A percentile compares a stretch with the other conserved stretches of the same genome.
Conservation (phyloP, 2,888 invertebrate species). For the Tipula unca region DNA sequence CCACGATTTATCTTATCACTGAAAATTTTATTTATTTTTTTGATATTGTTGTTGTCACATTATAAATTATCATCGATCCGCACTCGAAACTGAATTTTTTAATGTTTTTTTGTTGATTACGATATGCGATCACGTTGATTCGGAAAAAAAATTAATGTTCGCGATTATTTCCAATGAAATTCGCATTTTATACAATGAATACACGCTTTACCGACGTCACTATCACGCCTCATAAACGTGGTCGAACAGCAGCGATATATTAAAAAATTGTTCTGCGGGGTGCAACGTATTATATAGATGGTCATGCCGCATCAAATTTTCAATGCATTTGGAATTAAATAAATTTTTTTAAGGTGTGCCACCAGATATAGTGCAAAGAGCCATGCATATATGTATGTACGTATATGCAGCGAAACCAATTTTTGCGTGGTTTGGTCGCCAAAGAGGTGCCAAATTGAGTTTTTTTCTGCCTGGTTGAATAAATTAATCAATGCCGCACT, state of each 20-base stretch:
- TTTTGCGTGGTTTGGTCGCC: not conserved
- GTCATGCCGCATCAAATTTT: too few relatives aligned
- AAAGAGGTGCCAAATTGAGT: not conserved
- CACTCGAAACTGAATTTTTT: not conserved
- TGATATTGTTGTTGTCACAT: not conserved
- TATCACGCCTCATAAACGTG: not conserved
- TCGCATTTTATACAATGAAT: not conserved
- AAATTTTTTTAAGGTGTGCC: too few relatives aligned
- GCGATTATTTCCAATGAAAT: not conserved
- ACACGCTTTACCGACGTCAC: not conserved
- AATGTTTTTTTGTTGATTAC: not conserved
- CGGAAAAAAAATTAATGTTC: not conserved
- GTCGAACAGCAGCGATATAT: not conserved
- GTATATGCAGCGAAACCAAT: too few relatives aligned
- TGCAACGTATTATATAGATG: too few relatives aligned
- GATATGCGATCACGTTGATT: not conserved
- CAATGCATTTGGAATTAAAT: too few relatives aligned
- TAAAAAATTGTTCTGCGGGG: too few relatives aligned
- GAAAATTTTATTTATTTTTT: not conserved
- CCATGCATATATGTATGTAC: too few relatives aligned
- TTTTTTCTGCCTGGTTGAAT: not conserved
- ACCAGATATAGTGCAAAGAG: too few relatives aligned
- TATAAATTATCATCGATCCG: not conserved
- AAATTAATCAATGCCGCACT: not conserved
- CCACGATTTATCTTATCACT: not conserved